Conservation (phyloP, 2,113 vertebrate species). For the Lepidothrix coronata region DNA sequence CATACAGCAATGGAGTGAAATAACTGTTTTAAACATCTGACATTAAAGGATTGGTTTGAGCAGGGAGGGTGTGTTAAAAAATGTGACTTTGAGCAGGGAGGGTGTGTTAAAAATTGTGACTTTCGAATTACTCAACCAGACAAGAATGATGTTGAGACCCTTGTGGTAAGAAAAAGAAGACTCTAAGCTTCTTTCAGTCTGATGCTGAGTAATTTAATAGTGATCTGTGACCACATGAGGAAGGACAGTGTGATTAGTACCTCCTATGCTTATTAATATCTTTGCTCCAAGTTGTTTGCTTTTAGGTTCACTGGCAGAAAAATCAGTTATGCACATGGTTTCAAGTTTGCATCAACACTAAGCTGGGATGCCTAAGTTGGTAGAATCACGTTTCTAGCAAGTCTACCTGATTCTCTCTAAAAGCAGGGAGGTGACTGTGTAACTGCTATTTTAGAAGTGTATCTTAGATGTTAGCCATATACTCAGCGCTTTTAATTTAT, state of each 20-base stretch:
- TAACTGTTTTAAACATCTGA: background rate
- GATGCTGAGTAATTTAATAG: background rate
- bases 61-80: background rate
- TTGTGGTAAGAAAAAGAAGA: background rate
- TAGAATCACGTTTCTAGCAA: background rate
- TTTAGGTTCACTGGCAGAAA: background rate
- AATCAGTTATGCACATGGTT: background rate
- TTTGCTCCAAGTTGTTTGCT: background rate
- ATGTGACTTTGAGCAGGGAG: background rate
- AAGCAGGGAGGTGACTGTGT: background rate
- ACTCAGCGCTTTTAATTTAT: background rate
- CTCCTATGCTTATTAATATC: background rate
- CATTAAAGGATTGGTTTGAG: background rate
- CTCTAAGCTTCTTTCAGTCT: background rate
- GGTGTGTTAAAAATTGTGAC: background rate
- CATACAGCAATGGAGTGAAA: background rate
- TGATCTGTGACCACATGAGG: background rate
- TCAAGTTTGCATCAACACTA: background rate
- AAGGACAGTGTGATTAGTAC: background rate
- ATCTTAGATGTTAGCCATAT: background rate
- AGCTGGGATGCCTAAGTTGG: background rate
- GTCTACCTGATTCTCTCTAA: background rate
- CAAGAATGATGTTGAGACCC: background rate
- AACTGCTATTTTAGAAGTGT: background rate
- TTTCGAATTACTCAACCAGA: background rate